These are phyloP conservation scores for Nezara viridula DNA, from an alignment of 2,888 invertebrate genomes.

Conservation along the genomic window DNA sequence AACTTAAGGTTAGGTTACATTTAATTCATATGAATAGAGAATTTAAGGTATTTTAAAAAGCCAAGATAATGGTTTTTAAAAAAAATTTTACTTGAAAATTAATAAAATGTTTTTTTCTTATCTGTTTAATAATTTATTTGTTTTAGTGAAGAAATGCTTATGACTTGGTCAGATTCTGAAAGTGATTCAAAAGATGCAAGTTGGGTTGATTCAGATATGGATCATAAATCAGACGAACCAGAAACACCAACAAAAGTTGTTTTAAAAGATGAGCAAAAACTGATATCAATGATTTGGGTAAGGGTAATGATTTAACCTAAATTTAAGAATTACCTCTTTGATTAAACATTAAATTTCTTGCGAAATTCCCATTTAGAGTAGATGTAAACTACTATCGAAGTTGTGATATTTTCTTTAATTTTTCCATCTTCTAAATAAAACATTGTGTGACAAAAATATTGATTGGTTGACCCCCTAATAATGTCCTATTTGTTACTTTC, in stretches of 20 bases:
- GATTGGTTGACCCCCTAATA: too few species aligned
- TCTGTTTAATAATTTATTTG: neutral
- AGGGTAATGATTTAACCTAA: neutral
- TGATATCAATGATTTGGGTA: constrained; percentile 47
- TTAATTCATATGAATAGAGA: neutral
- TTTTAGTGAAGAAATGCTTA: constrained; percentile 20
- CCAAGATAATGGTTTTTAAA: too few species aligned
- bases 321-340: neutral
- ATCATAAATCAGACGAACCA: neutral
- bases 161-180: constrained; percentile 38
- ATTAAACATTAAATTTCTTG: neutral
- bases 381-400: neutral
- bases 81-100: too few species aligned
- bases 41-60: neutral
- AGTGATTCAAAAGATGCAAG: constrained; percentile 32
- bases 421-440: too few species aligned
- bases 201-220: constrained; percentile 8
- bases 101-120: too few species aligned
- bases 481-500: too few species aligned
- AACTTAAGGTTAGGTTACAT: neutral
- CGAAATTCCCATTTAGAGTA: neutral
- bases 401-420: too few species aligned
- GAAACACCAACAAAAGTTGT: neutral
- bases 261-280: neutral
- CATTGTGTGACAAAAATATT: too few species aligned